These are phyloP conservation scores for Aplocera efformata DNA, from an alignment of 2,888 invertebrate species.

Conservation along the genomic window DNA sequence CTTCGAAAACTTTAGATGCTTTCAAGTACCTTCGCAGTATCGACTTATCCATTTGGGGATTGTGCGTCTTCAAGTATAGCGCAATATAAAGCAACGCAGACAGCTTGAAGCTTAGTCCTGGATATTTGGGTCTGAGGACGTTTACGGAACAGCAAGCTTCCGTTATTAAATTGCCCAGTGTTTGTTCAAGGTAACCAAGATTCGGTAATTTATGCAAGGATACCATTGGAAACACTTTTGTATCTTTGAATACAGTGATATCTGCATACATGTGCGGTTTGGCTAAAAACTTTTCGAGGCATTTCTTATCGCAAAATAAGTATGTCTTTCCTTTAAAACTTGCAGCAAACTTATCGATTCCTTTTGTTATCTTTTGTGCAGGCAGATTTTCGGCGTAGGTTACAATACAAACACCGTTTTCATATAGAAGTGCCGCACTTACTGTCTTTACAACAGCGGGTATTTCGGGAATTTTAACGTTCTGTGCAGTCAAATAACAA, in stretches of 20 bases:
- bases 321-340: constrained; percentile 73
- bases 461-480: constrained; percentile 66
- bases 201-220: constrained; percentile 73
- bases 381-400: constrained; percentile 80
- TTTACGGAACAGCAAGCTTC: constrained; percentile 76
- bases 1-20: constrained; percentile 52
- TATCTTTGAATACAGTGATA: constrained; percentile 61
- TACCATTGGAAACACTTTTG: constrained; percentile 57
- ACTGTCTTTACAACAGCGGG: constrained; percentile 70
- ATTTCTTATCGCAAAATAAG: constrained; percentile 76
- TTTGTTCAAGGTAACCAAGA: constrained; percentile 82
- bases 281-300: constrained; percentile 74
- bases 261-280: constrained; percentile 73
- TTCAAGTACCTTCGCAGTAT: constrained; percentile 53
- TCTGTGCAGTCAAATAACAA: constrained; percentile 43
- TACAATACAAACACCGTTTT: constrained; percentile 81
- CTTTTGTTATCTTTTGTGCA: constrained; percentile 61
- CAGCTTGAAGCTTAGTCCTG: constrained; percentile 69
- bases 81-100: constrained; percentile 81
- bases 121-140: constrained; percentile 80
- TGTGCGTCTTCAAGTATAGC: constrained; percentile 78
- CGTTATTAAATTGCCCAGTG: constrained; percentile 74
- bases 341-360: constrained; percentile 65
- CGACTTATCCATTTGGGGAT: constrained; percentile 47
- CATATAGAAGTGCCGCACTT: constrained; percentile 59